Base-by-base conservation (phyloP, 2,113 vertebrate genomes). In the Thryonomys swinderianus region DNA sequence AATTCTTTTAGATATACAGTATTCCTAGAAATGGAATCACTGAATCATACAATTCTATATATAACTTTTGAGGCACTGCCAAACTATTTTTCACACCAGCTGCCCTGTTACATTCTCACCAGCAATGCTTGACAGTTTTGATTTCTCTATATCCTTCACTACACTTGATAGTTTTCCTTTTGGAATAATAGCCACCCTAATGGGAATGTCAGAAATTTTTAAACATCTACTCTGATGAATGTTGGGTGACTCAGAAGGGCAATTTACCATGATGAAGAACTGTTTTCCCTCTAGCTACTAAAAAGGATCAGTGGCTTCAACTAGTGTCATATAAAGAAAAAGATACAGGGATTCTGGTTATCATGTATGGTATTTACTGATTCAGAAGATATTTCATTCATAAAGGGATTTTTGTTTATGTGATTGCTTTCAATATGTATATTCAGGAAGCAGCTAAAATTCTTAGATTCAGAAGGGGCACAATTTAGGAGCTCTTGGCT, bases 121-220 rank as follows among this genome's bases (percentile, higher is more conserved):
- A 59, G 64, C 37, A 92, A 0, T 32, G 7, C 53, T 34, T 18
- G 21, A 32, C 17, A 37, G 18, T 67, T 95, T 64, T 21, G 25
- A 45, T 96, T 91, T 90, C 67, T 94, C 78, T 86, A 17, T 90
- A 53, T 92, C 30, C 57, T 94, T 5, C 8, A n/a, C 51, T 81
- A 76, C 37, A 88, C 61, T 96, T 90, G 71, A 90, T 93, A 78
- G 40, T 95, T 89, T 91, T 62, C 10, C 8, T 8, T 88, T 95
- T 90, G 59, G 57, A 14, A 69, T 90, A 85, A 78, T 88, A 92
- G 55, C 40, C 74, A 61, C 81, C 55, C 23, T 66, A 57, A 66
- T 81, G 78, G 88, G 64, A 82, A 59, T 96, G 82, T 94, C 59
- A 90, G 10, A 80, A 45, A 13, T 0, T 57, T 59, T 90, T 90